phyloP scores from a whole-genome alignment of 2,797 vertebrate genomes.

The Protonibea diacanthus region DNA sequence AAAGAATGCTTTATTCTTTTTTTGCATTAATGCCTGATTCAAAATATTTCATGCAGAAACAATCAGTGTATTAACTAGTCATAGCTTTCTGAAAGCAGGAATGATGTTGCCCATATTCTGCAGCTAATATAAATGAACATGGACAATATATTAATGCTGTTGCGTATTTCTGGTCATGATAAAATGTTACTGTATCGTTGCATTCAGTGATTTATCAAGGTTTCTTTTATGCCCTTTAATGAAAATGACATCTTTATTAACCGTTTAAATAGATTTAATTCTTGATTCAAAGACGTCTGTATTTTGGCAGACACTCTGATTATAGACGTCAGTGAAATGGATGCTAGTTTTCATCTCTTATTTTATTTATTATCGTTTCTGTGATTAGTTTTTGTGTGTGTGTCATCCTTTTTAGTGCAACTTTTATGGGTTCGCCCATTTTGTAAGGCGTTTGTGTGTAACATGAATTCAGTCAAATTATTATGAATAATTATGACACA shows the following conservation, averaged over 20 bases:
- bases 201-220: slow-evolving; percentile 31
- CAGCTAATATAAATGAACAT: slow-evolving; percentile 58
- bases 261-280: slow-evolving; percentile 30
- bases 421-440: slow-evolving; percentile 16
- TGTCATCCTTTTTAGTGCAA: slow-evolving; percentile 10
- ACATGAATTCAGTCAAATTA: slow-evolving; percentile 6
- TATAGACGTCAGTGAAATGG: slow-evolving; percentile 23
- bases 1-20: slow-evolving; percentile 12
- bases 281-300: background rate
- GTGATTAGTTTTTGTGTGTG: slow-evolving; percentile 20
- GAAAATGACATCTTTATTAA: slow-evolving; percentile 17
- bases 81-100: slow-evolving; percentile 26
- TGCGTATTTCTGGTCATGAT: slow-evolving; percentile 40
- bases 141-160: slow-evolving; percentile 49
- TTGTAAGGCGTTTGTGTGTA: background rate
- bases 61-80: slow-evolving; percentile 4
- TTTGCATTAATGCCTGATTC: slow-evolving; percentile 36
- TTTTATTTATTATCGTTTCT: slow-evolving; percentile 32
- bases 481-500: slow-evolving; percentile 12
- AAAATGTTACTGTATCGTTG: slow-evolving; percentile 31
- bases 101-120: slow-evolving; percentile 41
- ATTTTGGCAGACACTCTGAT: background rate
- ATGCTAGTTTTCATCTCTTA: slow-evolving; percentile 23
- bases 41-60: slow-evolving; percentile 31
- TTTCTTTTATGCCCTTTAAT: slow-evolving; percentile 12